A percentile compares a stretch with the other conserved stretches of the same genome.
phyloP scores from a whole-genome alignment of 2,113 vertebrate genomes.

The Dolichotis patagonum region DNA sequence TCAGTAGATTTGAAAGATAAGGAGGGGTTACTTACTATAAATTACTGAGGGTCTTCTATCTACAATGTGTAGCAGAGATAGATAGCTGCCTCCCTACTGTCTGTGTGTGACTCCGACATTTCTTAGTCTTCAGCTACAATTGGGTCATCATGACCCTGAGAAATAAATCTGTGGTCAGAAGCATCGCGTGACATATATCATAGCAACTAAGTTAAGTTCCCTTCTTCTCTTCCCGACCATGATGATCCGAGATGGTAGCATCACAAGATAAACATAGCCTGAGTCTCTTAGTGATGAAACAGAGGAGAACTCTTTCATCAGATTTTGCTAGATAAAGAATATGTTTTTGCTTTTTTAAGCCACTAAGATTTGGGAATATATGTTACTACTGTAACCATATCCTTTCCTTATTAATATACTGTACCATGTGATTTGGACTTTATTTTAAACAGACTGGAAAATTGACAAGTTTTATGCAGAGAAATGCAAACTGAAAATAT shows the following conservation, averaged over 20 bases:
- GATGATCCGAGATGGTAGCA: neutral
- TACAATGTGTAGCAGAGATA: too few relatives aligned
- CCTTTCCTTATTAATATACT: neutral
- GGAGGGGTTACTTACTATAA: neutral
- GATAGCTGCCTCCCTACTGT: neutral
- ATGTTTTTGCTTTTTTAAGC: neutral
- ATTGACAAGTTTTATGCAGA: neutral
- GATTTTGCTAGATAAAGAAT: slow-evolving; percentile 3
- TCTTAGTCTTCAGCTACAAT: neutral
- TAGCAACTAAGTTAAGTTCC: neutral
- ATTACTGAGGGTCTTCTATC: neutral
- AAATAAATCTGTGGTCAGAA: neutral
- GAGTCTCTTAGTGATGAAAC: neutral
- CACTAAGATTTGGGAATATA: neutral
- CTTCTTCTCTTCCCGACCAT: neutral
- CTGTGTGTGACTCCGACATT: neutral
- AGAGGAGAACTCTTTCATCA: neutral
- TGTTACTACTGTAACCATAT: neutral
- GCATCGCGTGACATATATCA: neutral
- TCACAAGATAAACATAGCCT: neutral
- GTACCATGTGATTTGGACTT: neutral
- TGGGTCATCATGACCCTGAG: neutral
- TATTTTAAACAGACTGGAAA: neutral
- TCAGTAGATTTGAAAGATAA: neutral
- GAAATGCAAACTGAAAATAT: neutral